Evolutionary conservation across 2,888 invertebrate genomes (phyloP).

Genomic region (Mythimna ferrago): DNA sequence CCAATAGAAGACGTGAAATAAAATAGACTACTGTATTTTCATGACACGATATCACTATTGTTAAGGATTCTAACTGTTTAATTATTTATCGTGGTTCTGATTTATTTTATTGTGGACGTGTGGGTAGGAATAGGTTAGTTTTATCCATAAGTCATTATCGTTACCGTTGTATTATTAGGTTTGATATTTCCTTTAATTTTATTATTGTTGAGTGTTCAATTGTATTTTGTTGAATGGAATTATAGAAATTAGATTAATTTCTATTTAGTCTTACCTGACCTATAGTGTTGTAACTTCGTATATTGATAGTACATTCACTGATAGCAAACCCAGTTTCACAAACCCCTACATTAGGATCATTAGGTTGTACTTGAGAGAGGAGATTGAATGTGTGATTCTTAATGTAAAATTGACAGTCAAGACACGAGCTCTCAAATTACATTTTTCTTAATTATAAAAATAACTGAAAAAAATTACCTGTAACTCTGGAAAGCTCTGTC

Average conservation of each 20-base stretch:
- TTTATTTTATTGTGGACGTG: slow-evolving; percentile 10
- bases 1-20: slow-evolving; percentile 29
- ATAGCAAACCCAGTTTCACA: not conserved
- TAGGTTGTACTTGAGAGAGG: not conserved
- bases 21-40: slow-evolving; percentile 48
- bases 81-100: slow-evolving; percentile 44
- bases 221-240: not conserved
- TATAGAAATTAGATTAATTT: not conserved
- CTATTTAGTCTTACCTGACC: not conserved
- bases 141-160: slow-evolving; percentile 31
- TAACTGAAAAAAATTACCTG: slow-evolving; percentile 85
- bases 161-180: not conserved
- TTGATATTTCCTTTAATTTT: slow-evolving; percentile 16
- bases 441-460: not conserved
- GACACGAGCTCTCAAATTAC: not conserved
- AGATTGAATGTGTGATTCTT: not conserved
- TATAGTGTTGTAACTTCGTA: not conserved
- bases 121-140: not conserved
- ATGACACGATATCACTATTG: slow-evolving; percentile 45
- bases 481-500: slow-evolving; percentile 98
- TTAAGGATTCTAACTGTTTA: slow-evolving; percentile 30
- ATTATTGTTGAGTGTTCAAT: not conserved
- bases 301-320: not conserved
- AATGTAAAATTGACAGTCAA: not conserved
- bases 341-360: too few species aligned